phyloP scores from a whole-genome alignment of 2,797 vertebrate species.

The Holocentrus rufus region DNA sequence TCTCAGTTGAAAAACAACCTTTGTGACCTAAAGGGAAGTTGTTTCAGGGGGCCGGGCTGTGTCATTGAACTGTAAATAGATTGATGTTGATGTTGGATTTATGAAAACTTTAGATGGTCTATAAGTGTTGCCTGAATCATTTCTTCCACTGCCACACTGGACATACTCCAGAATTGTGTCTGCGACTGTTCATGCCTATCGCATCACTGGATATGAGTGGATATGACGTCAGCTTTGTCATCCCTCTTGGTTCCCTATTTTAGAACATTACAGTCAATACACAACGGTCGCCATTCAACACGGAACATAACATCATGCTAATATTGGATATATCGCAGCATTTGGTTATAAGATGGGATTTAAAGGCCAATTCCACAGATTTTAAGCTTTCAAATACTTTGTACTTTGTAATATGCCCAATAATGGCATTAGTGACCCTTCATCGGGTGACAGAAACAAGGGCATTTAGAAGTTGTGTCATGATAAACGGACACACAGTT shows the following conservation, averaged over 20 bases:
- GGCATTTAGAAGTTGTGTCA: neutral
- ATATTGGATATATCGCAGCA: constrained; percentile 41
- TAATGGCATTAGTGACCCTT: neutral
- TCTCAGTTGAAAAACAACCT: constrained; percentile 54
- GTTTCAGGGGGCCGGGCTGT: constrained; percentile 31
- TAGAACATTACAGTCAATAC: constrained; percentile 51
- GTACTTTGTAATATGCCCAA: neutral
- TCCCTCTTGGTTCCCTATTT: constrained; percentile 65
- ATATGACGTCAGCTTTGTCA: constrained; percentile 68
- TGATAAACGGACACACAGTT: neutral
- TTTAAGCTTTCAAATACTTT: constrained; percentile 24
- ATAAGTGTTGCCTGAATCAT: constrained; percentile 73
- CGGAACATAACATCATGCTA: constrained; percentile 38
- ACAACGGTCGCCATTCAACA: constrained; percentile 52
- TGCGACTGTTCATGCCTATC: constrained; percentile 54
- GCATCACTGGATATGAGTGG: constrained; percentile 51
- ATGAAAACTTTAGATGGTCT: constrained; percentile 63
- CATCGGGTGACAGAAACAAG: neutral
- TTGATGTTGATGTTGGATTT: constrained; percentile 62
- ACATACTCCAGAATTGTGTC: constrained; percentile 51
- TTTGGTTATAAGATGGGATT: constrained; percentile 64
- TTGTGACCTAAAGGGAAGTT: constrained; percentile 35
- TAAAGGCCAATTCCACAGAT: constrained; percentile 26
- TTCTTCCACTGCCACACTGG: constrained; percentile 67
- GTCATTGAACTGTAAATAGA: constrained; percentile 64